Evolutionary conservation across 2,888 invertebrate species (phyloP).

Genomic region (Parascotia fuliginaria): DNA sequence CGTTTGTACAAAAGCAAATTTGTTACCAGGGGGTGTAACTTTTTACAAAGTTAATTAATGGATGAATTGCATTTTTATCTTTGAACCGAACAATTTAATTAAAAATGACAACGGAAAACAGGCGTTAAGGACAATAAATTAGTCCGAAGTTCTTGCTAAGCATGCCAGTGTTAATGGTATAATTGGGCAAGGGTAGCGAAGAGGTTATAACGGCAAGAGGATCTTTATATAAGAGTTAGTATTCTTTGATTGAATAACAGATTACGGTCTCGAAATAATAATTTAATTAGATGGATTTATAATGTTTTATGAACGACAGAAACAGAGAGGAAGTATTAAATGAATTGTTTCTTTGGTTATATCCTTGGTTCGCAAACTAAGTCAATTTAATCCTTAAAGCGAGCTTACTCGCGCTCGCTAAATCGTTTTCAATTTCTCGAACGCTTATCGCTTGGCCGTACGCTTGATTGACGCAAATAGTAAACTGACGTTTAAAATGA

Average conservation of each 20-base stretch:
- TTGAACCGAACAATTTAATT: not conserved
- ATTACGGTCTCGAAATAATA: slow-evolving; percentile 16
- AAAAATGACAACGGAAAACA: slow-evolving; percentile 3
- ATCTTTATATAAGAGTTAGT: not conserved
- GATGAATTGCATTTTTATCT: slow-evolving; percentile 13
- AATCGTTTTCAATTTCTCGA: slow-evolving; percentile 74
- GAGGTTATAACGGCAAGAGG: not conserved
- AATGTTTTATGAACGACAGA: slow-evolving; percentile 13
- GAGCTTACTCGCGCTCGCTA: slow-evolving; percentile 58
- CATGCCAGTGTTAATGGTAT: not conserved
- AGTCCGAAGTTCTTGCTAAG: slow-evolving; percentile 1
- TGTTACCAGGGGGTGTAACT: not conserved
- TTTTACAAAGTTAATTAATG: slow-evolving; percentile 2
- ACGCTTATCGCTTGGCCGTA: slow-evolving; percentile 55
- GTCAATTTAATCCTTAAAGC: slow-evolving; percentile 71
- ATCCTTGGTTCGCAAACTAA: slow-evolving; percentile 61
- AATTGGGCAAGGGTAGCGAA: not conserved
- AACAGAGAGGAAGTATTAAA: slow-evolving; percentile 15
- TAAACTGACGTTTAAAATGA: slow-evolving; percentile 8
- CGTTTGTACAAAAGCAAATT: slow-evolving; percentile 3
- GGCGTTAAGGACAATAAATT: not conserved
- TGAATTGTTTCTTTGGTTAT: slow-evolving; percentile 32
- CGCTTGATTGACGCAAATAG: slow-evolving; percentile 25
- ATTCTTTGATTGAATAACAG: slow-evolving; percentile 20
- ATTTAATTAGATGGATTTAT: slow-evolving; percentile 24